Conservation (phyloP, 2,888 invertebrate genomes). For the Dichetophora obliterata region DNA sequence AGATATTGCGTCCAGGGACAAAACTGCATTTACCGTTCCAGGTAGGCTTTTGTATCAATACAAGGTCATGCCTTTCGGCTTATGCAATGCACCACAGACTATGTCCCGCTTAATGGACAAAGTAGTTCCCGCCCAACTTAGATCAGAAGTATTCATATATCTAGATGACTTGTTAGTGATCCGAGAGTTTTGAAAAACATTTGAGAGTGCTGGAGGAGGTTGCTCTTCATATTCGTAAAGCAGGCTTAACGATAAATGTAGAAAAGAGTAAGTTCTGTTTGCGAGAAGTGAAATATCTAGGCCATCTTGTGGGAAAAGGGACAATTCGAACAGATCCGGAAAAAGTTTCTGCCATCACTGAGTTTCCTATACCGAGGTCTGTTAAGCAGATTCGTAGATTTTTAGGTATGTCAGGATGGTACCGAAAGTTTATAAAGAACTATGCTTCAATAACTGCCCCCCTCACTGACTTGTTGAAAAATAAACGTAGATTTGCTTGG, state of each 20-base stretch:
- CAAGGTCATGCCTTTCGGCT: too few relatives aligned
- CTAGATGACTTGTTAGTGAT: conserved; percentile 35
- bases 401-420: conserved; percentile 40
- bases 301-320: conserved; percentile 38
- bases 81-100: conserved; percentile 25
- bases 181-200: conserved; percentile 12
- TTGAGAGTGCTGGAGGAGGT: conserved; percentile 1
- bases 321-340: conserved; percentile 20
- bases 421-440: not conserved
- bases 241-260: conserved; percentile 35
- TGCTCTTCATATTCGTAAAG: not conserved
- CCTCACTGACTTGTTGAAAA: conserved; percentile 31
- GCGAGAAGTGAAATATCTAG: conserved; percentile 31
- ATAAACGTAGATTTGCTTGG: conserved; percentile 1
- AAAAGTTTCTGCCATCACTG: not conserved
- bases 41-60: conserved; percentile 18
- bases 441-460: conserved; percentile 25
- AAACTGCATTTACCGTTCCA: conserved; percentile 5
- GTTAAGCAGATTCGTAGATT: conserved; percentile 35
- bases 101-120: conserved; percentile 37
- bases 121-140: not conserved
- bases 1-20: not conserved
- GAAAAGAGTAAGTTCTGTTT: conserved; percentile 31
- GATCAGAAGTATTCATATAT: conserved; percentile 1
- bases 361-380: conserved; percentile 25